Percentiles rank a stretch among this genome's conserved stretches.
Conservation (phyloP, 2,888 invertebrate genomes). For the Chymomyza procnemis region DNA sequence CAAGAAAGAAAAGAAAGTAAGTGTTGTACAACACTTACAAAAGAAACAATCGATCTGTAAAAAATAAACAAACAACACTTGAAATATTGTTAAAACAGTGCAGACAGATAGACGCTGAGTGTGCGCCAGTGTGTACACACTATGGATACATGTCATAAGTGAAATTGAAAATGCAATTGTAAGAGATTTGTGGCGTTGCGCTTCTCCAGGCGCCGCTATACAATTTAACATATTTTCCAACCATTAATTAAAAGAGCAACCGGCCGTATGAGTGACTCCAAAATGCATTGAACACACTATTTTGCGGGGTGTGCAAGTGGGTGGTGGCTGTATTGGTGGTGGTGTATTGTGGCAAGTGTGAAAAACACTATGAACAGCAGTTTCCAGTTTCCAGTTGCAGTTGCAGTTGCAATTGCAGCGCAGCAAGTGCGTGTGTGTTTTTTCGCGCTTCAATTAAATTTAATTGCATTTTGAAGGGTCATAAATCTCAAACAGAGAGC, state of each 20-base stretch:
- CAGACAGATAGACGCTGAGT: neutral
- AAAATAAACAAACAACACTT: neutral
- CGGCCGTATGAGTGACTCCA: conserved; percentile 47
- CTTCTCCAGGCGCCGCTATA: conserved; percentile 1
- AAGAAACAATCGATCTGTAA: neutral
- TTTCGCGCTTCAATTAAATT: conserved; percentile 74
- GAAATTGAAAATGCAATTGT: conserved; percentile 46
- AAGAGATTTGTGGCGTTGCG: conserved; percentile 18
- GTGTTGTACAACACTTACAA: neutral
- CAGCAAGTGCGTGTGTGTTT: conserved; percentile 45
- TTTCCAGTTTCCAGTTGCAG: no score
- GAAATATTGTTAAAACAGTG: neutral
- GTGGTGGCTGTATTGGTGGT: no score
- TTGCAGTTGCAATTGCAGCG: neutral
- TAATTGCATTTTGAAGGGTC: conserved; percentile 74
- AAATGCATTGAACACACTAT: neutral
- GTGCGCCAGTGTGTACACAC: neutral
- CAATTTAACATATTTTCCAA: conserved; percentile 32
- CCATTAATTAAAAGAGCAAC: conserved; percentile 65
- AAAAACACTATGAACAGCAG: no score
- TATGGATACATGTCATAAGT: neutral
- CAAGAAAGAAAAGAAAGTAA: neutral
- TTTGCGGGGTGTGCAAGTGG: neutral
- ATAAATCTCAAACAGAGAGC: conserved; percentile 72
- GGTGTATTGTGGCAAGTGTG: no score